Percentiles rank a stretch among this genome's conserved stretches.
Conservation (phyloP, 2,888 invertebrate species). For the Encarsia formosa region DNA sequence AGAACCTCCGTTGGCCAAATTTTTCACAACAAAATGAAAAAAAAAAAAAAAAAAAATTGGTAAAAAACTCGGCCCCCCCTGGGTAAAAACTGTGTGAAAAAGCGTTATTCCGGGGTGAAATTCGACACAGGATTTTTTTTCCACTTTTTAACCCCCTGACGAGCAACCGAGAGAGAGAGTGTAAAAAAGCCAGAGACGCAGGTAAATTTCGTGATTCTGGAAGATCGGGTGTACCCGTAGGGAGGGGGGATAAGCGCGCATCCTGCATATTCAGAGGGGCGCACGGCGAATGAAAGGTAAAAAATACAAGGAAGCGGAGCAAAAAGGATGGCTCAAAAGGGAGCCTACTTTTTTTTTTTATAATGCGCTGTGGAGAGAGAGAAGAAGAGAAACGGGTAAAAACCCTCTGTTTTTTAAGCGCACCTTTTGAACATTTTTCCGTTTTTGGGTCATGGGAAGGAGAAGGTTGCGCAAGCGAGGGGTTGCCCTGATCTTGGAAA, state of each 20-base stretch:
- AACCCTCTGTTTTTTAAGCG: conserved; percentile 38
- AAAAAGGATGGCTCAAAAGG: conserved; percentile 9
- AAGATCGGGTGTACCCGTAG: conserved; percentile 32
- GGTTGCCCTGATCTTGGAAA: conserved; percentile 46
- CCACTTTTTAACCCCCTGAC: conserved; percentile 27
- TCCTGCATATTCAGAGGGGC: conserved; percentile 48
- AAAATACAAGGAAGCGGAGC: conserved; percentile 9
- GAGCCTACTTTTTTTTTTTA: conserved; percentile 3
- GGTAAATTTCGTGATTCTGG: conserved; percentile 49
- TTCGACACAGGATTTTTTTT: conserved; percentile 38
- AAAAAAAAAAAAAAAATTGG: not conserved
- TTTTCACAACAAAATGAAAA: conserved; percentile 13
- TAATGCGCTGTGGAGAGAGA: not conserved
- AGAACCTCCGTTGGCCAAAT: conserved; percentile 16
- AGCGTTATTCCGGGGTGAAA: conserved; percentile 51
- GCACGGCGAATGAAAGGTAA: conserved; percentile 1
- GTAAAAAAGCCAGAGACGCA: conserved; percentile 29
- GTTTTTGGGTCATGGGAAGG: conserved; percentile 51
- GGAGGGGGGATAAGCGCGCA: conserved; percentile 30
- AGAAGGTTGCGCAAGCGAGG: conserved; percentile 38
- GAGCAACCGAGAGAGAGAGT: conserved; percentile 11
- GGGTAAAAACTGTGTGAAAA: conserved; percentile 49
- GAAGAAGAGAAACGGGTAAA: conserved; percentile 20
- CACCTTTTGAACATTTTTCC: conserved; percentile 45
- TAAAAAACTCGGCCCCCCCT: conserved; percentile 11